Percentiles rank a stretch among this genome's conserved stretches.
These are phyloP conservation scores for Tethya wilhelma DNA, from an alignment of 37 sponge, comb jelly and placozoan species.

Conservation along the genomic window DNA sequence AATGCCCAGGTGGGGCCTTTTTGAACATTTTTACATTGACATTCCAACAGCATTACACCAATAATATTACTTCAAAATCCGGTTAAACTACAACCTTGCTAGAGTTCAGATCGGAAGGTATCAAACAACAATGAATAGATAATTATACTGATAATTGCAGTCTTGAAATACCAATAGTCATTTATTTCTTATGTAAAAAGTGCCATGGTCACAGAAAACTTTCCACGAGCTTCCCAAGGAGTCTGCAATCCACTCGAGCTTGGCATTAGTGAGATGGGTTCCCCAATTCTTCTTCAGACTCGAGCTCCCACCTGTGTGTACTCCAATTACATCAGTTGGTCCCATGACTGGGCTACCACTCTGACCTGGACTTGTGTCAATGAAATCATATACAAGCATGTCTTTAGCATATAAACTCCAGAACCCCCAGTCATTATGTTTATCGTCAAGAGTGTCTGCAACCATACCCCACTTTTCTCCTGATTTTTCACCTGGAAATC, in stretches of 20 bases:
- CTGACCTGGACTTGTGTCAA: conserved; percentile 1
- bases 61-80: no score
- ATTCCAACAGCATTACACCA: no score
- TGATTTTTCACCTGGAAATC: background rate
- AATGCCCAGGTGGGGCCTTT: no score
- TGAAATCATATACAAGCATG: background rate
- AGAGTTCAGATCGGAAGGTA: no score
- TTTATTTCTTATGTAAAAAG: no score
- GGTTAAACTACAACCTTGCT: no score
- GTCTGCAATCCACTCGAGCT: background rate
- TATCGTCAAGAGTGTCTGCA: background rate
- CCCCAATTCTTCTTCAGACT: background rate
- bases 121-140: no score
- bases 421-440: no score
- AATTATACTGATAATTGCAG: no score
- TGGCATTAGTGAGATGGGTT: background rate
- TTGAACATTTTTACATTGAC: no score
- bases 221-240: background rate
- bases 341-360: background rate
- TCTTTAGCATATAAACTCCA: no score
- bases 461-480: background rate
- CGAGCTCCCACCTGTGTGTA: background rate
- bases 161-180: no score
- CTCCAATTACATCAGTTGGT: background rate
- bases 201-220: background rate